Conservation (phyloP, 1,140 invertebrate species). For the Campoletis sonorensis region DNA sequence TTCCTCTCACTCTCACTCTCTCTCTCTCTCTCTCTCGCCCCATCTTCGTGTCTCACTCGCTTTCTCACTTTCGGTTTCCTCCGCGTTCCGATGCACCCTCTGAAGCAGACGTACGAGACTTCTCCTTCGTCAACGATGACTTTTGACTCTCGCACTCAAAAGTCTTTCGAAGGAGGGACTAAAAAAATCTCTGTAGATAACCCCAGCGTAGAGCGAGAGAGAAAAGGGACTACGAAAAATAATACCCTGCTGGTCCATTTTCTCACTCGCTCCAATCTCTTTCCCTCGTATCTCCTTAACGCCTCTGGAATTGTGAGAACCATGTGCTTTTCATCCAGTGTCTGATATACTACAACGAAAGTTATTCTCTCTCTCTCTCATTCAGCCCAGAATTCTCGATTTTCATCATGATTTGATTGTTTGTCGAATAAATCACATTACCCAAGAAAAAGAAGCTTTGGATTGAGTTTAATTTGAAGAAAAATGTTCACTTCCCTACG, state of each 20-base stretch:
- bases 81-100: not conserved
- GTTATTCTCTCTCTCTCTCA: not conserved
- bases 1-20: not conserved
- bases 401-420: too few species aligned
- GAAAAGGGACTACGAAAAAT: conserved; percentile 49
- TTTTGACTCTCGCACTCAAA: conserved; percentile 14
- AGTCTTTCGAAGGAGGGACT: not conserved
- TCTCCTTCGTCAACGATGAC: conserved; percentile 24
- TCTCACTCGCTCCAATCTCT: conserved; percentile 47
- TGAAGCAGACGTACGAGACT: not conserved
- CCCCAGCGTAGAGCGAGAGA: conserved; percentile 32
- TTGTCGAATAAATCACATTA: too few species aligned
- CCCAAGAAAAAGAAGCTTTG: too few species aligned
- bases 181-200: conserved; percentile 43
- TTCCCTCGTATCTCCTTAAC: conserved; percentile 29
- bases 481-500: not conserved
- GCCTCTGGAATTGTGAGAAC: conserved; percentile 12
- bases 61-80: conserved; percentile 6
- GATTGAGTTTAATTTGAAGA: too few species aligned
- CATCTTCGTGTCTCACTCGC: not conserved
- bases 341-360: not conserved
- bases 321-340: not conserved
- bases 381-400: too few species aligned
- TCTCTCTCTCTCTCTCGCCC: not conserved
- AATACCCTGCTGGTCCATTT: conserved; percentile 38